Evolutionary conservation across 2,888 invertebrate species (phyloP).

Genomic region (Pterostichus niger): DNA sequence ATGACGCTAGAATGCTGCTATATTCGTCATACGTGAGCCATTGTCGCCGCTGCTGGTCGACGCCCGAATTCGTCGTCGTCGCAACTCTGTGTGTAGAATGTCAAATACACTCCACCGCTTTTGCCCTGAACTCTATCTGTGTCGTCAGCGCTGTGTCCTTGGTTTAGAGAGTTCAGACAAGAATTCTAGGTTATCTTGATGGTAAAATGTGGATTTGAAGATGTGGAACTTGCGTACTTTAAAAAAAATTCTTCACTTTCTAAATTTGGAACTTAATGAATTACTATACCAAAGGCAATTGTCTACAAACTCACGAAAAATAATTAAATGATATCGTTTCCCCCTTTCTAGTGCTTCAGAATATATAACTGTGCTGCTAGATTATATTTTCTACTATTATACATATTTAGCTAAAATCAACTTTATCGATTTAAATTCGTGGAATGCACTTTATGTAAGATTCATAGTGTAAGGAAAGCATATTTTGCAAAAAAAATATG

Average conservation of each 20-base stretch:
- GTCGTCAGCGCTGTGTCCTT: background rate
- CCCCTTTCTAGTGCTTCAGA: no score
- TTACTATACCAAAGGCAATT: no score
- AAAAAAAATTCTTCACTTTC: background rate
- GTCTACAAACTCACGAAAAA: no score
- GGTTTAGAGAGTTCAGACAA: background rate
- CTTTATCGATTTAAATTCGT: no score
- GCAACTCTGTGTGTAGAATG: constrained; percentile 48
- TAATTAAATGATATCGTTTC: no score
- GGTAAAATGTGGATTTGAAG: constrained; percentile 11
- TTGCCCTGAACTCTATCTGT: background rate
- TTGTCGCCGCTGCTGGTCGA: constrained; percentile 23
- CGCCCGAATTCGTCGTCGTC: constrained; percentile 18
- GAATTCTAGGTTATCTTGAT: constrained; percentile 24
- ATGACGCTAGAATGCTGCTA: constrained; percentile 58
- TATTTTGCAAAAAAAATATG: no score
- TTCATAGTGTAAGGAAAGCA: no score
- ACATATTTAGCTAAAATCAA: no score
- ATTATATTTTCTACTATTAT: no score
- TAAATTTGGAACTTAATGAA: background rate
- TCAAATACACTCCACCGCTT: constrained; percentile 12
- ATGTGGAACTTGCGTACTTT: constrained; percentile 6
- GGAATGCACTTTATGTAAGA: no score
- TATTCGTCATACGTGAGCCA: constrained; percentile 65
- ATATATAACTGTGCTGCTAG: no score